These are phyloP conservation scores for Hylomyscus alleni DNA, from an alignment of 2,797 vertebrate genomes.

Conservation along the genomic window DNA sequence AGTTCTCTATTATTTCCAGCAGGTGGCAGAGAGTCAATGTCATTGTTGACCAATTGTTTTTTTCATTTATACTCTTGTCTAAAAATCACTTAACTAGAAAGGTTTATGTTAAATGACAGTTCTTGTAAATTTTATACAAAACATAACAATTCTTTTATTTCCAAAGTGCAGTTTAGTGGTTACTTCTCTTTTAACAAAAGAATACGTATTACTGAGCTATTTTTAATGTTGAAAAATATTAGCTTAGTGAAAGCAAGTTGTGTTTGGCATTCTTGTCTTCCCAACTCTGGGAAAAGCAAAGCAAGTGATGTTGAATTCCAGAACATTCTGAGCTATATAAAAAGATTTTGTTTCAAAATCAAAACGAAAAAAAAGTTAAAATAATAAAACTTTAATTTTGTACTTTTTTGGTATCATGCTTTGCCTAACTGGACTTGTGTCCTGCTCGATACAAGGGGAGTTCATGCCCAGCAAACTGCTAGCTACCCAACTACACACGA, in stretches of 20 bases:
- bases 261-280: neutral
- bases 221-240: neutral
- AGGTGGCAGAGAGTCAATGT: slow-evolving; percentile 73
- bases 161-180: neutral
- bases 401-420: neutral
- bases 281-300: neutral
- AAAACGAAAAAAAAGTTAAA: neutral
- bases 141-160: neutral
- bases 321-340: neutral
- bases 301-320: neutral
- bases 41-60: neutral
- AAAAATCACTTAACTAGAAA: slow-evolving; percentile 22
- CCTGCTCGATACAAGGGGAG: neutral
- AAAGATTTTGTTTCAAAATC: neutral
- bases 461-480: neutral
- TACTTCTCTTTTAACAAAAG: neutral
- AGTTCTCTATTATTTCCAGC: slow-evolving; percentile 56
- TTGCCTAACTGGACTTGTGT: neutral
- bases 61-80: neutral
- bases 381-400: neutral
- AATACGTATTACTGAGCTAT: neutral
- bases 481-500: neutral
- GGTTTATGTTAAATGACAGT: neutral
- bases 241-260: neutral
- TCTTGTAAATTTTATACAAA: neutral